Conservation (phyloP, 1,140 invertebrate species). For the Teleopsis dalmanni region DNA sequence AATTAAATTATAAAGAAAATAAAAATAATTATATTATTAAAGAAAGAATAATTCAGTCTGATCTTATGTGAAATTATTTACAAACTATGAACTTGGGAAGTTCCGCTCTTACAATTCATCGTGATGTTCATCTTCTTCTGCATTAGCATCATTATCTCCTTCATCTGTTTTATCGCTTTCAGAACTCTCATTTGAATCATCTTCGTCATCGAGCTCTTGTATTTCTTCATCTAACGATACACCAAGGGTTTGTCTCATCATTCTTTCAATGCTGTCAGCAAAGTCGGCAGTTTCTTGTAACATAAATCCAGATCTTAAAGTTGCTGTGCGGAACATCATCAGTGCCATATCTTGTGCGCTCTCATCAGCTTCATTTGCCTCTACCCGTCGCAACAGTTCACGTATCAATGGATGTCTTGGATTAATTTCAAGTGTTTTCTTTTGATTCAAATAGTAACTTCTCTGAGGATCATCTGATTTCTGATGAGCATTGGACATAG, state of each 20-base stretch:
- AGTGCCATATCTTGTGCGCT: conserved; percentile 79
- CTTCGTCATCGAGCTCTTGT: conserved; percentile 49
- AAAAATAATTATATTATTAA: too few species aligned
- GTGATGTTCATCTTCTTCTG: conserved; percentile 33
- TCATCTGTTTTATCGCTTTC: conserved; percentile 16
- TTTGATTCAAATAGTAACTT: conserved; percentile 88
- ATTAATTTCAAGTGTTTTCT: conserved; percentile 97
- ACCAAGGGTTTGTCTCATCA: conserved; percentile 77
- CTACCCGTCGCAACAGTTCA: conserved; percentile 78
- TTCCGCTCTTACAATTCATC: conserved; percentile 30
- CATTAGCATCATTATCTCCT: conserved; percentile 31
- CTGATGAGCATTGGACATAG: conserved; percentile 93
- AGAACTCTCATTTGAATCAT: conserved; percentile 44
- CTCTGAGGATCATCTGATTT: conserved; percentile 89
- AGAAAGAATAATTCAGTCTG: conserved; percentile 24
- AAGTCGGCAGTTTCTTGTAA: conserved; percentile 80
- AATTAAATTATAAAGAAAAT: too few species aligned
- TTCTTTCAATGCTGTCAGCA: conserved; percentile 77
- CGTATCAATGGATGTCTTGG: conserved; percentile 92
- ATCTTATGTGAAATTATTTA: conserved; percentile 15
- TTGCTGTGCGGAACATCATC: conserved; percentile 91
- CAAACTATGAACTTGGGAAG: background rate
- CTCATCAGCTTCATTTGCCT: conserved; percentile 69
- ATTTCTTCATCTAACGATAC: conserved; percentile 66
- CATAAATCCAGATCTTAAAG: conserved; percentile 81